Evolutionary conservation across 2,797 vertebrate genomes (phyloP).

Genomic region (Spatula clypeata): DNA sequence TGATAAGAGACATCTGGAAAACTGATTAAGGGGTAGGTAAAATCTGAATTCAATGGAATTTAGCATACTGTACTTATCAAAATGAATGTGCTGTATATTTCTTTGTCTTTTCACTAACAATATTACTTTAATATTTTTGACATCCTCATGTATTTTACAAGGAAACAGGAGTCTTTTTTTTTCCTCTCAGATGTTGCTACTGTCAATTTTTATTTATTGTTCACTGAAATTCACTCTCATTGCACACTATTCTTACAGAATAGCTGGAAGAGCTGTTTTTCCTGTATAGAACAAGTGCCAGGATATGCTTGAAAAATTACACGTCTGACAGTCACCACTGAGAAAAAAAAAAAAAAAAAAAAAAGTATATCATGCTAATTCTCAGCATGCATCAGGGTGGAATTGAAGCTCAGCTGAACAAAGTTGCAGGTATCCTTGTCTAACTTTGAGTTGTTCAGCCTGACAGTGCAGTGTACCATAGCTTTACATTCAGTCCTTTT

Average conservation of each 20-base stretch:
- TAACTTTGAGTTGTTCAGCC: slow-evolving; percentile 42
- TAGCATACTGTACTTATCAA: background rate
- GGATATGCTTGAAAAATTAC: slow-evolving; percentile 42
- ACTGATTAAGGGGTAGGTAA: background rate
- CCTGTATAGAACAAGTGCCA: slow-evolving; percentile 35
- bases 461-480: slow-evolving; percentile 28
- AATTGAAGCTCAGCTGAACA: slow-evolving; percentile 58
- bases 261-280: slow-evolving; percentile 20
- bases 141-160: background rate
- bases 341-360: slow-evolving; percentile 64
- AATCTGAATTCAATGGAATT: background rate
- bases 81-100: background rate
- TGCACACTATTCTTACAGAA: background rate
- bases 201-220: background rate
- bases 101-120: background rate
- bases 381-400: slow-evolving; percentile 33
- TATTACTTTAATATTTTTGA: background rate
- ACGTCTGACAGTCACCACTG: background rate
- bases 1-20: background rate
- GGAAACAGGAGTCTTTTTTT: background rate
- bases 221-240: background rate
- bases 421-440: slow-evolving; percentile 46
- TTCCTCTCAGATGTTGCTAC: background rate
- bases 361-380: background rate
- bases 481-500: slow-evolving; percentile 41